Percentiles rank a stretch among this genome's conserved stretches.
These are phyloP conservation scores for Sebastes melanostomus DNA, from an alignment of 2,797 vertebrate species.

Conservation along the genomic window DNA sequence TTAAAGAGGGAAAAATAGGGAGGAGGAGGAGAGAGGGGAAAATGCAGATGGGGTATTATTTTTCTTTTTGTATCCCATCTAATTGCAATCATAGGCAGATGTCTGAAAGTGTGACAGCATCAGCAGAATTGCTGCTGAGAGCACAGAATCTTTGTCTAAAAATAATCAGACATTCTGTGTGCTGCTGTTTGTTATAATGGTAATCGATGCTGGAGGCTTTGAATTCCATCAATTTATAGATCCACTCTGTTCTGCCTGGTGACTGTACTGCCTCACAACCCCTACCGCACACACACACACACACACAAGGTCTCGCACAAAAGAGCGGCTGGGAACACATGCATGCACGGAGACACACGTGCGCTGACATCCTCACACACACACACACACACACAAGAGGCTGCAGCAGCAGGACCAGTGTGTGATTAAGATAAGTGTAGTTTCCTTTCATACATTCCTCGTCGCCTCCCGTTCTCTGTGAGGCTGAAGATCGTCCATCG, in stretches of 20 bases:
- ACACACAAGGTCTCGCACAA: constrained; percentile 58
- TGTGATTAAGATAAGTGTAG: constrained; percentile 94
- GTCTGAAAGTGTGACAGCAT: constrained; percentile 99
- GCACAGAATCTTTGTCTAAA: constrained; percentile 99
- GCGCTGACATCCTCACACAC: constrained; percentile 21
- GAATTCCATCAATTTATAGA: constrained; percentile 99
- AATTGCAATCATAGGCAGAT: constrained; percentile 99
- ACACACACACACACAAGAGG: constrained; percentile 1
- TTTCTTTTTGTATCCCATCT: constrained; percentile 96
- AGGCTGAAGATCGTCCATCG: constrained; percentile 89
- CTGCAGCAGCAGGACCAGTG: constrained; percentile 79
- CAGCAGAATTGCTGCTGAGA: constrained; percentile 99
- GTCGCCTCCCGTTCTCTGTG: constrained; percentile 88
- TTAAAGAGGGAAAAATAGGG: constrained; percentile 74
- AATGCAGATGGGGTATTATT: constrained; percentile 94
- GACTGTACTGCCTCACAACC: constrained; percentile 89
- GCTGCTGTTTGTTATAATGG: constrained; percentile 99
- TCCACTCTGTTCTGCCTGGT: constrained; percentile 98
- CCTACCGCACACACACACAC: constrained; percentile 67
- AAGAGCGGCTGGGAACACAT: constrained; percentile 51
- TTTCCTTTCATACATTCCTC: constrained; percentile 93
- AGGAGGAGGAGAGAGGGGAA: constrained; percentile 69
- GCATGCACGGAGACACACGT: constrained; percentile 29
- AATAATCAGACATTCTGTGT: constrained; percentile 99
- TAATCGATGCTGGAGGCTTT: constrained; percentile 99